Percentiles rank a stretch among this genome's conserved stretches.
Conservation (phyloP, 2,113 vertebrate genomes). For the Microcebus griseorufus region DNA sequence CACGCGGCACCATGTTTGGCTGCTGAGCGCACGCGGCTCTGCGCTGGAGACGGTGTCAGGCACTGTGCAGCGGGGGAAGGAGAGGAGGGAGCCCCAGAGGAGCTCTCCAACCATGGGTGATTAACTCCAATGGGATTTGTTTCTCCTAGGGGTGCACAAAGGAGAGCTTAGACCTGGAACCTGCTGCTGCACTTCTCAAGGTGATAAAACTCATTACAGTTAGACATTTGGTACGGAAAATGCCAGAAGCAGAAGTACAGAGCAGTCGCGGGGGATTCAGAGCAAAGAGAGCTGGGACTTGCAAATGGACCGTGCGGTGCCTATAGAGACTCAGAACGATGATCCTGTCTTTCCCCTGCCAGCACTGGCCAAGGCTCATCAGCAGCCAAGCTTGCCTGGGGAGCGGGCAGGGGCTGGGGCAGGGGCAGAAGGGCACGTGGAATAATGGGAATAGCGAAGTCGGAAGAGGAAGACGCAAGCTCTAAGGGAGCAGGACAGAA, state of each 20-base stretch:
- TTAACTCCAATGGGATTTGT: not conserved
- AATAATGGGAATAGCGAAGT: not conserved
- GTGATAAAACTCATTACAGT: slow-evolving; percentile 24
- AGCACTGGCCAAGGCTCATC: not conserved
- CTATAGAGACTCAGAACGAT: not conserved
- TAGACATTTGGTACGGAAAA: not conserved
- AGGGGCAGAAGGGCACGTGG: accelerated
- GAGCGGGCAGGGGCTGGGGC: accelerated
- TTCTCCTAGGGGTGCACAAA: not conserved
- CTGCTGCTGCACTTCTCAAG: not conserved
- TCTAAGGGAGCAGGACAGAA: not conserved
- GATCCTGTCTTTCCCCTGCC: not conserved
- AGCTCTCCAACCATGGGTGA: not conserved
- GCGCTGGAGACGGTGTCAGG: not conserved
- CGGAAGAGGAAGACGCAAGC: not conserved
- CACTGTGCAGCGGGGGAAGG: not conserved
- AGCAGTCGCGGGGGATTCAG: not conserved
- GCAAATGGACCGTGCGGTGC: accelerated
- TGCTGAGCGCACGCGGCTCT: not conserved
- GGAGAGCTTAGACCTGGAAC: not conserved
- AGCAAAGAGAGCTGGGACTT: not conserved
- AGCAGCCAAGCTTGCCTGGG: not conserved
- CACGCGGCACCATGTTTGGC: not conserved
- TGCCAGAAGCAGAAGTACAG: not conserved
- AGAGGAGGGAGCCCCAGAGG: not conserved